Percentiles rank a stretch among this genome's conserved stretches.
Conservation (phyloP, 2,888 invertebrate genomes). For the Apodemia duryi region DNA sequence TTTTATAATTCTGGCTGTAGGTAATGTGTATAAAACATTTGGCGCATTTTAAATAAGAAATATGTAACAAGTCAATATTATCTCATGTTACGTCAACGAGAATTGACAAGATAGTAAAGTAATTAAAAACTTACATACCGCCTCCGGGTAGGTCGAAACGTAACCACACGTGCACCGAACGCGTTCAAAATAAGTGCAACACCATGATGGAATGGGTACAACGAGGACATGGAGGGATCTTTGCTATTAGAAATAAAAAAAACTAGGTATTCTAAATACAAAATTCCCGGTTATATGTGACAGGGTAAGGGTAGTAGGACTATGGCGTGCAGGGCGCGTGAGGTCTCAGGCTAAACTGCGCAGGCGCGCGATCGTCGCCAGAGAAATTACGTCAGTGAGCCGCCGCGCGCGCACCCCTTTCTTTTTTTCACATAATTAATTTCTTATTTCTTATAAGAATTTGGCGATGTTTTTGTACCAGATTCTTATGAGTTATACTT, state of each 20-base stretch:
- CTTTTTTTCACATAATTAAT: slow-evolving; percentile 72
- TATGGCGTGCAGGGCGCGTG: slow-evolving; percentile 60
- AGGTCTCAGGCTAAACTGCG: slow-evolving; percentile 61
- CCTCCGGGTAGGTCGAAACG: slow-evolving; percentile 53
- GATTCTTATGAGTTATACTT: slow-evolving; percentile 9
- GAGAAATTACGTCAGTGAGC: slow-evolving; percentile 66
- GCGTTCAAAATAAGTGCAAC: slow-evolving; percentile 27
- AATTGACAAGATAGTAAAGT: slow-evolving; percentile 26
- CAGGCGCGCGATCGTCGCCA: slow-evolving; percentile 42
- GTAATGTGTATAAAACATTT: no score
- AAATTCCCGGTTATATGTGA: slow-evolving; percentile 1
- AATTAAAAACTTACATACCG: slow-evolving; percentile 50
- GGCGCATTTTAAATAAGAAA: no score
- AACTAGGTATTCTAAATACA: slow-evolving; percentile 8
- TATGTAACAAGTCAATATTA: no score
- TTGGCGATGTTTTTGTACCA: slow-evolving; percentile 53
- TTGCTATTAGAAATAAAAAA: slow-evolving; percentile 5
- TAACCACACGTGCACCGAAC: slow-evolving; percentile 54
- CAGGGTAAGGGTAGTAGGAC: slow-evolving; percentile 21
- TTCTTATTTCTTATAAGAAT: slow-evolving; percentile 57
- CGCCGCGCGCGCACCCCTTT: slow-evolving; percentile 68
- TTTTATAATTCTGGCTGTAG: no score
- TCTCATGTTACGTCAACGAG: no score
- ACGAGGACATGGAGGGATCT: slow-evolving; percentile 1
- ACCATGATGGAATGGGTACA: slow-evolving; percentile 23